Percentiles rank a stretch among this genome's conserved stretches.
These are phyloP conservation scores for Cremastinae sp. DNA, from an alignment of 2,888 invertebrate species.

Conservation along the genomic window DNA sequence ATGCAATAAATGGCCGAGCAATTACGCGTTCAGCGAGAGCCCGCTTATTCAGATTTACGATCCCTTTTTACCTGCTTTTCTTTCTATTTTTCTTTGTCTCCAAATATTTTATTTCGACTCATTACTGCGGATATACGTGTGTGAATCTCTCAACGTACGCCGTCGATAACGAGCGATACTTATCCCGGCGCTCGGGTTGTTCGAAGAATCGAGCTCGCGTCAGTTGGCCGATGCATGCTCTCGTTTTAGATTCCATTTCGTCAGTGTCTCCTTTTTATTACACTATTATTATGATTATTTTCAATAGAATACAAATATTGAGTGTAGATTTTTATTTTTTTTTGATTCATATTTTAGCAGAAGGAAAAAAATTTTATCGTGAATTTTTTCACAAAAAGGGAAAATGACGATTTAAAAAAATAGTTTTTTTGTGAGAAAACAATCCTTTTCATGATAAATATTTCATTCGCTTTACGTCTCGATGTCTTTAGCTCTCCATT, in stretches of 20 bases:
- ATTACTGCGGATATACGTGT: slow-evolving; percentile 9
- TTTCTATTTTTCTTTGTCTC: slow-evolving; percentile 32
- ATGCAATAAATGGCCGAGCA: slow-evolving; percentile 39
- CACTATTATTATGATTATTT: too few relatives aligned
- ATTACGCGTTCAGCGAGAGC: slow-evolving; percentile 42
- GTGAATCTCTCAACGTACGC: slow-evolving; percentile 26
- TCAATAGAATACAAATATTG: too few relatives aligned
- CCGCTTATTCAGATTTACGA: slow-evolving; percentile 43
- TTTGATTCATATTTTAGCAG: too few relatives aligned
- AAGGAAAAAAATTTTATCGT: too few relatives aligned
- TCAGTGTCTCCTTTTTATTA: slow-evolving; percentile 24
- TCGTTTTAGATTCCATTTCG: slow-evolving; percentile 43
- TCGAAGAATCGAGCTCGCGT: slow-evolving; percentile 40
- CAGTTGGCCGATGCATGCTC: slow-evolving; percentile 36
- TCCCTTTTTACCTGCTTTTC: slow-evolving; percentile 8
- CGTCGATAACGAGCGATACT: slow-evolving; percentile 50
- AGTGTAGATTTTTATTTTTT: too few relatives aligned
- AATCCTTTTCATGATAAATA: too few relatives aligned
- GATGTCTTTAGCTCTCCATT: slow-evolving; percentile 3
- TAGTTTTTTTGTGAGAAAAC: too few relatives aligned
- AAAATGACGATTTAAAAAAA: too few relatives aligned
- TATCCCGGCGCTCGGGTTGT: slow-evolving; percentile 35
- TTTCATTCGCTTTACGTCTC: neutral
- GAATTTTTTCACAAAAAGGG: neutral
- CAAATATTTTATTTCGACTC: slow-evolving; percentile 13